A percentile compares a stretch with the other conserved stretches of the same genome.
Conservation (phyloP, 2,113 vertebrate species). For the Hippocampus abdominalis region DNA sequence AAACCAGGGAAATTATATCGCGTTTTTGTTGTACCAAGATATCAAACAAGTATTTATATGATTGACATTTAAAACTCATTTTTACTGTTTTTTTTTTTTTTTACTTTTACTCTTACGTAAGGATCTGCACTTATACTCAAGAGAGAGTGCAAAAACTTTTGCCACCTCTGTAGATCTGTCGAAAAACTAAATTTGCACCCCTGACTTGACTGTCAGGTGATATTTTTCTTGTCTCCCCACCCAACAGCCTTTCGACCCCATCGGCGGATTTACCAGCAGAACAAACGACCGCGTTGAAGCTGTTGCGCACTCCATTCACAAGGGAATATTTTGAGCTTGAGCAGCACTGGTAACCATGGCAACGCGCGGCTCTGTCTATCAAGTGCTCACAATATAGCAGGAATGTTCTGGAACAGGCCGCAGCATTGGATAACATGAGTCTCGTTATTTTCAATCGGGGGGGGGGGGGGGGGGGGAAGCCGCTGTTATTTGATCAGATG, state of each 20-base stretch:
- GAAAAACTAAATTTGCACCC: not conserved
- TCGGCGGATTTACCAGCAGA: conserved; percentile 42
- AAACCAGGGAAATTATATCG: too few relatives aligned
- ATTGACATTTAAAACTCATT: too few relatives aligned
- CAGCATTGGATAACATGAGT: conserved; percentile 43
- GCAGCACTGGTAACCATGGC: conserved; percentile 82
- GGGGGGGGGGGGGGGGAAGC: accelerated
- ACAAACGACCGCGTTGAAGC: conserved; percentile 46
- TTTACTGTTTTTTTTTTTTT: too few relatives aligned
- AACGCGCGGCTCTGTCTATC: conserved; percentile 76
- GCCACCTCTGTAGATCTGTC: not conserved
- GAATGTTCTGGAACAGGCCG: conserved; percentile 64
- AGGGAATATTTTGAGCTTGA: conserved; percentile 80
- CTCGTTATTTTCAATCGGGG: not conserved
- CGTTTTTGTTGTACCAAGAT: too few relatives aligned
- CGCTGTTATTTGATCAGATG: too few relatives aligned
- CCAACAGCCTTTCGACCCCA: conserved; percentile 19
- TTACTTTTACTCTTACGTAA: too few relatives aligned
- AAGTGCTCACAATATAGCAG: conserved; percentile 69
- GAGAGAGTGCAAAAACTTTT: not conserved
- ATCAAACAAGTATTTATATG: too few relatives aligned
- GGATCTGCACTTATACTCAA: not conserved
- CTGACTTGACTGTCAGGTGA: not conserved
- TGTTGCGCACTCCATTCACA: conserved; percentile 64
- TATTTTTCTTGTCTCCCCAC: not conserved